A percentile compares a stretch with the other conserved stretches of the same genome.
These are phyloP conservation scores for Cyanoramphus novaezelandiae DNA, from an alignment of 2,113 vertebrate genomes.

Conservation along the genomic window DNA sequence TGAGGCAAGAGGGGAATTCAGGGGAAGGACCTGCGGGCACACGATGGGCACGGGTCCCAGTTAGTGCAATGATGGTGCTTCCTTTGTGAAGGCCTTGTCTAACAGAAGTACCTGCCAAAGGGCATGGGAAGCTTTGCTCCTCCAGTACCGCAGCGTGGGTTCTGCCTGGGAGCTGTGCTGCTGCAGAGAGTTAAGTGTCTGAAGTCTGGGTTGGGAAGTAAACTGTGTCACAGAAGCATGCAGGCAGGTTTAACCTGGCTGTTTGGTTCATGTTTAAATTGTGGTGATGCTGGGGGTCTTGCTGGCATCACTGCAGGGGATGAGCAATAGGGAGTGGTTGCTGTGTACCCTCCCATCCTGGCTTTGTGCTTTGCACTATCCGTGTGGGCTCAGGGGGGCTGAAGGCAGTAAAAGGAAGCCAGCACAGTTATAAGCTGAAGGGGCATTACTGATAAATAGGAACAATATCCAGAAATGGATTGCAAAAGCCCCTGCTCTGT, in stretches of 20 bases:
- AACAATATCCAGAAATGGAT: background rate
- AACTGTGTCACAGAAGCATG: background rate
- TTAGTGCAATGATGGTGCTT: accelerated
- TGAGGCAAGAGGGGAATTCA: background rate
- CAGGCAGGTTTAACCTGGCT: background rate
- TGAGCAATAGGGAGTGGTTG: background rate
- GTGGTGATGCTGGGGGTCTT: background rate
- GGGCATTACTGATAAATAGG: background rate
- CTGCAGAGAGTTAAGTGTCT: background rate
- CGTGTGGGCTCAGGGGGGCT: background rate
- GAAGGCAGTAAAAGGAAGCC: background rate
- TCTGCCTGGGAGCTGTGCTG: background rate
- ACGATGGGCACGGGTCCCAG: accelerated
- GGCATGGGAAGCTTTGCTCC: background rate
- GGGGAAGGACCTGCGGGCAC: background rate
- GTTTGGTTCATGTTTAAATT: background rate
- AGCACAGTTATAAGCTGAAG: background rate
- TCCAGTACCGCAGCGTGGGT: background rate
- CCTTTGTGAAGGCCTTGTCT: accelerated
- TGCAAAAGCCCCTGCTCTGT: background rate
- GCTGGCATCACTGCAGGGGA: background rate
- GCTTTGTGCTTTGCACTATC: background rate
- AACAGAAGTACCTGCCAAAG: background rate
- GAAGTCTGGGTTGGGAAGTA: background rate
- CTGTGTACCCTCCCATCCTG: background rate